Percentiles rank a stretch among this genome's conserved stretches.
Evolutionary conservation across 2,888 invertebrate species (phyloP).

Genomic region (Xestia rhomboidea): DNA sequence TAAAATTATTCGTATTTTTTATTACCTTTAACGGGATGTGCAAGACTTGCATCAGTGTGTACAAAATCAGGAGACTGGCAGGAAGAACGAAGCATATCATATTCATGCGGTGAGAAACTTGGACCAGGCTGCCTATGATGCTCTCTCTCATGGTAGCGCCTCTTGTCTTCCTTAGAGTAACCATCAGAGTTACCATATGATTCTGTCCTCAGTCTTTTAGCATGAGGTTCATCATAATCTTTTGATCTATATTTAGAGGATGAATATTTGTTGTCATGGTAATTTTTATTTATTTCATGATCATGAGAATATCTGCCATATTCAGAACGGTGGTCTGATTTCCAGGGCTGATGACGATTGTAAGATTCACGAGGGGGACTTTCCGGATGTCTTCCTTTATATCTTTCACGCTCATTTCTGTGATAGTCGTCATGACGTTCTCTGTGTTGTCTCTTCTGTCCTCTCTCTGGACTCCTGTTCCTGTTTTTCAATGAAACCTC

Average conservation of each 20-base stretch:
- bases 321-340: conserved; percentile 44
- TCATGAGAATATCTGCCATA: conserved; percentile 64
- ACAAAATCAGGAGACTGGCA: conserved; percentile 84
- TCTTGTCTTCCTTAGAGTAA: conserved; percentile 60
- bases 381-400: conserved; percentile 66
- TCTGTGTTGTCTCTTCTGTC: conserved; percentile 61
- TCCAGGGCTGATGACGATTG: conserved; percentile 44
- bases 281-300: conserved; percentile 63
- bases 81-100: conserved; percentile 66
- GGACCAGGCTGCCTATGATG: conserved; percentile 47
- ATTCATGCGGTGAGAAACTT: conserved; percentile 58
- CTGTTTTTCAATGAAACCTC: conserved; percentile 70
- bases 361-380: conserved; percentile 77
- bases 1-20: conserved; percentile 4
- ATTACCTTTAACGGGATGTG: conserved; percentile 77
- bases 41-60: conserved; percentile 61
- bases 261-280: conserved; percentile 66
- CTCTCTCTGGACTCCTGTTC: conserved; percentile 76
- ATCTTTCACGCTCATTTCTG: conserved; percentile 69
- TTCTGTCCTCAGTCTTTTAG: conserved; percentile 76
- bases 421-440: conserved; percentile 69
- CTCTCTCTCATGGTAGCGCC: conserved; percentile 56
- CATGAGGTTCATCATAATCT: conserved; percentile 75
- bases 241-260: conserved; percentile 73
- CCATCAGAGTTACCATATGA: conserved; percentile 50